These are phyloP conservation scores for Sakesphorus luctuosus DNA, from an alignment of 2,113 vertebrate genomes.

Conservation along the genomic window DNA sequence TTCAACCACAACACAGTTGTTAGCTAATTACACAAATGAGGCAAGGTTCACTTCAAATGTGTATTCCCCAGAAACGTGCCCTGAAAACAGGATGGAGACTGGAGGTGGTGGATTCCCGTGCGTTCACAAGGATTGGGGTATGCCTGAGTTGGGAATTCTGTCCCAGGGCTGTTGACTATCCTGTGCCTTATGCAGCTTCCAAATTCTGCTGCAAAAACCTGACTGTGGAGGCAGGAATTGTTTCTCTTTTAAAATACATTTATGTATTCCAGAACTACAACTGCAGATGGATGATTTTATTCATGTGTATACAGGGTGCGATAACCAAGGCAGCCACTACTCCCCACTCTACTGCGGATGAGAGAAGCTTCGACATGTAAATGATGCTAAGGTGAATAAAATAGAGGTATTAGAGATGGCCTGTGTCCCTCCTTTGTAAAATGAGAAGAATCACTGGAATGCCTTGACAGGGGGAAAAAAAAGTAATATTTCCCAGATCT, in stretches of 20 bases:
- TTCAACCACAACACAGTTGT: background rate
- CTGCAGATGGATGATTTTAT: background rate
- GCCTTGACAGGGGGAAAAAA: background rate
- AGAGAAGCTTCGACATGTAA: background rate
- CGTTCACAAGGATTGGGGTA: accelerated
- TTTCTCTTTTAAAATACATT: background rate
- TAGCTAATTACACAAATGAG: background rate
- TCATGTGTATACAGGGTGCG: background rate
- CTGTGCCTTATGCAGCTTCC: background rate
- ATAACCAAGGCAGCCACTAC: background rate
- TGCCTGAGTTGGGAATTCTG: background rate
- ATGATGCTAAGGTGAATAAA: background rate
- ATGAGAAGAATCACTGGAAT: background rate
- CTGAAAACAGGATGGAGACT: background rate
- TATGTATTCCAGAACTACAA: background rate
- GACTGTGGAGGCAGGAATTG: background rate
- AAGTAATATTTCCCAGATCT: background rate
- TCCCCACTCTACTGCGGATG: background rate
- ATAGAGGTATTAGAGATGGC: background rate
- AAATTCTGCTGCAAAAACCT: background rate
- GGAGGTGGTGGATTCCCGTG: background rate
- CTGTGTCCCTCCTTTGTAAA: background rate
- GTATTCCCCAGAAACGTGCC: background rate
- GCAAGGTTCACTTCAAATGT: background rate
- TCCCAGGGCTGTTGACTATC: background rate